Evolutionary conservation across 2,797 vertebrate species (phyloP), one percentile per base, ranked within the genome.

Genomic region (Alouatta caraya): DNA sequence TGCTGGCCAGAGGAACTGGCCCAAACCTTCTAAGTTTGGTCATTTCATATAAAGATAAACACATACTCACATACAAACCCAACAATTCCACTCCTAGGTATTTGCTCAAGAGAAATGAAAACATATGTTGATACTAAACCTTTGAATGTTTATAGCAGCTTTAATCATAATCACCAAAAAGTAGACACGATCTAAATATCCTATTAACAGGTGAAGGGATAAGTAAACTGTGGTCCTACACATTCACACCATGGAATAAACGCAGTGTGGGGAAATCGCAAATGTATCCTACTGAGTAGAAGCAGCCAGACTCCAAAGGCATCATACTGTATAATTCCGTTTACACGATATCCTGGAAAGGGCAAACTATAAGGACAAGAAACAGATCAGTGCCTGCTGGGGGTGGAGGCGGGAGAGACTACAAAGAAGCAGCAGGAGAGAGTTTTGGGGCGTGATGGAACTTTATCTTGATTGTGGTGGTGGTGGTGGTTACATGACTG

Each of bases 171-270:
- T 39, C 64, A 10, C 48, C 46, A 2, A 15, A 37, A 89, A 30
- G 80, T 1, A 22, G 64, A 92, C 59, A 76, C 28, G 42, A 46
- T 14, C 28, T 24, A 81, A 50, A 59, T 19, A n/a, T 10, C 2
- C 39, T 73, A 48, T 57, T 46, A 5, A 8, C 37, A 19, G 9
- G 44, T 8, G 55, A 39, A 55, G 59, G 28, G 37, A 3, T 21
- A 14, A 30, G 19, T 5, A 21, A 64, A 52, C 10, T 0, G 28
- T 2, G 78, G 52, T 3, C 42, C 42, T 28, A 13, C 24, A 15
- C 78, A 8, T 1, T 1, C 9, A 13, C 2, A 2, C 7, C 37
- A 4, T 0, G 19, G 57, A 3, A 11, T 24, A 86, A 48, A 26
- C 0, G 1, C 52, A 1, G 10, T 5, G 1, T 0, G 28, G 79